Evolutionary conservation across 2,888 invertebrate genomes (phyloP).

Genomic region (Oscheius sp.): DNA sequence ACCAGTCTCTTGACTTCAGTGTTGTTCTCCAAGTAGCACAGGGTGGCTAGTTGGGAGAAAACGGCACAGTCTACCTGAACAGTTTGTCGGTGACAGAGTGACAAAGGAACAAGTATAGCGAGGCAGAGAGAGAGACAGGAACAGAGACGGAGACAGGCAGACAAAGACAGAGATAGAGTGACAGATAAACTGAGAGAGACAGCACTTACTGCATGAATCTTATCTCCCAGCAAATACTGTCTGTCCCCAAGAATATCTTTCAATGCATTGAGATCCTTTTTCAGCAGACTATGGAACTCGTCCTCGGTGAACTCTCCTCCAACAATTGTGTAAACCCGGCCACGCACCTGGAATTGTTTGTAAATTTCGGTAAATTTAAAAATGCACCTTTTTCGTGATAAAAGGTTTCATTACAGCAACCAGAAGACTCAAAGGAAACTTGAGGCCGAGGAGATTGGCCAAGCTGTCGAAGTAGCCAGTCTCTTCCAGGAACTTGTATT

Average conservation of each 20-base stretch:
- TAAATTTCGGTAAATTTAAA: background rate
- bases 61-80: constrained; percentile 17
- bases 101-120: background rate
- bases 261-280: constrained; percentile 87
- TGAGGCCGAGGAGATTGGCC: background rate
- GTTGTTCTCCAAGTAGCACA: background rate
- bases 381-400: background rate
- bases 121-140: too few relatives aligned
- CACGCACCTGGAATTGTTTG: background rate
- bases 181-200: too few relatives aligned
- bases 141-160: too few relatives aligned
- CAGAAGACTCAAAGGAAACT: constrained; percentile 1
- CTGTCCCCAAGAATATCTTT: constrained; percentile 90
- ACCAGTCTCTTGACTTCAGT: constrained; percentile 19
- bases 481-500: constrained; percentile 8
- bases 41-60: constrained; percentile 13
- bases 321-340: background rate
- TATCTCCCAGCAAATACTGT: constrained; percentile 94
- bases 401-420: constrained; percentile 6
- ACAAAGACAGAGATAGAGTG: too few relatives aligned
- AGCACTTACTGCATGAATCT: constrained; percentile 77
- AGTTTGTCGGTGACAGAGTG: background rate
- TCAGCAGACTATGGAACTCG: constrained; percentile 39
- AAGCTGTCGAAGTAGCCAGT: constrained; percentile 3
- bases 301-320: constrained; percentile 33